Conservation (phyloP, 2,888 invertebrate species). For the Drosophila nigritarsus region DNA sequence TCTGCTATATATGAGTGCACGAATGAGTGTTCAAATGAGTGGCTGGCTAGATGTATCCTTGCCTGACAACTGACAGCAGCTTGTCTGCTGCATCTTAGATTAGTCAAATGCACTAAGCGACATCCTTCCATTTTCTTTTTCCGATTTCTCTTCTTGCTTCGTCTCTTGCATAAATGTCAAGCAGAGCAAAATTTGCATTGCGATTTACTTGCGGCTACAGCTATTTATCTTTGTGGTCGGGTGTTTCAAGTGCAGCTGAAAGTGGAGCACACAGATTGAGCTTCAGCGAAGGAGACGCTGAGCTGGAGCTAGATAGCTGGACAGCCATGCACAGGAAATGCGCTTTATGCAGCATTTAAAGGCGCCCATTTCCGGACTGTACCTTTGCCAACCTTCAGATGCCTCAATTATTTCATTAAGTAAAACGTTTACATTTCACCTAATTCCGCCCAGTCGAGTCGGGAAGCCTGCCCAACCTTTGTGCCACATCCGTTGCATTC, state of each 20-base stretch:
- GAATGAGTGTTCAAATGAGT: conserved; percentile 63
- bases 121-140: conserved; percentile 7
- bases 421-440: conserved; percentile 79
- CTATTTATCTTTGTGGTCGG: conserved; percentile 59
- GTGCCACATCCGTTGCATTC: conserved; percentile 71
- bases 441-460: conserved; percentile 64
- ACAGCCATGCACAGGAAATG: conserved; percentile 60
- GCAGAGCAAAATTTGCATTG: conserved; percentile 60
- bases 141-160: neutral
- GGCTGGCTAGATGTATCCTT: conserved; percentile 43
- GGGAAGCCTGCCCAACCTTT: conserved; percentile 18
- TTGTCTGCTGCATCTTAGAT: conserved; percentile 34
- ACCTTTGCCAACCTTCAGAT: conserved; percentile 64
- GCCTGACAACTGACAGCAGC: conserved; percentile 9
- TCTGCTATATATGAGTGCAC: conserved; percentile 31
- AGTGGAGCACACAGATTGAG: conserved; percentile 39
- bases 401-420: conserved; percentile 80
- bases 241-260: conserved; percentile 61
- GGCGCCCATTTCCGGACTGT: conserved; percentile 66
- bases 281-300: neutral
- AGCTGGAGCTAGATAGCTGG: conserved; percentile 8
- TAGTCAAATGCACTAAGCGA: conserved; percentile 43
- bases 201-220: conserved; percentile 55
- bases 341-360: conserved; percentile 75
- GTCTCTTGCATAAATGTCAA: conserved; percentile 67